Evolutionary conservation across 2,888 invertebrate genomes (phyloP).

Genomic region (Crepidodera aurea): DNA sequence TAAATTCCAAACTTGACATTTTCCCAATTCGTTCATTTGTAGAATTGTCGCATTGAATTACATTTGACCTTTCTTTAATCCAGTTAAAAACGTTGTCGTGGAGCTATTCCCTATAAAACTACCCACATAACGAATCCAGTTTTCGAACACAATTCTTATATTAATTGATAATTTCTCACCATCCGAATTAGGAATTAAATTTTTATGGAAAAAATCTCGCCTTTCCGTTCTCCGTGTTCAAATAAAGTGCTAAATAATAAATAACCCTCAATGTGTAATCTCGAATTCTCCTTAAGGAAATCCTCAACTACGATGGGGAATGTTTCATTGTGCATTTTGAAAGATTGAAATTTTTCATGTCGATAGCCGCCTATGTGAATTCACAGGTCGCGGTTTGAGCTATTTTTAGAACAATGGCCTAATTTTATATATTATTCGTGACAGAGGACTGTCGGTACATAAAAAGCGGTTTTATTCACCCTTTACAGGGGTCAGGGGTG

Average conservation of each 20-base stretch:
- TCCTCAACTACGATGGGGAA: not conserved
- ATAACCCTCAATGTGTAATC: not conserved
- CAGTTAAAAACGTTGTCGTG: no score
- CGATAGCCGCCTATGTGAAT: slow-evolving; percentile 22
- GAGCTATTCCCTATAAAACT: no score
- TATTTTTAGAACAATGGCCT: slow-evolving; percentile 41
- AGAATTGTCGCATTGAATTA: no score
- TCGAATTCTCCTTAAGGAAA: not conserved
- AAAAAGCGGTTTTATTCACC: slow-evolving; percentile 22
- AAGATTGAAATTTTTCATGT: slow-evolving; percentile 17
- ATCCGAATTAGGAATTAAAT: not conserved
- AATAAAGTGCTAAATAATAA: not conserved
- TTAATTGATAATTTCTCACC: no score
- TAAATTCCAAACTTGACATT: no score
- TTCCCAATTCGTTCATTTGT: no score
- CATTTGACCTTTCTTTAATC: no score
- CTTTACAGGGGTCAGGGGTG: not conserved
- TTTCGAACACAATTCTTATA: no score
- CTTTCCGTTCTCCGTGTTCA: not conserved
- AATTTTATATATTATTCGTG: slow-evolving; percentile 40
- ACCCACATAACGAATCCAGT: no score
- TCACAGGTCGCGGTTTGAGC: slow-evolving; percentile 31
- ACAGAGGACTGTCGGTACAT: slow-evolving; percentile 27
- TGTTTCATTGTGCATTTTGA: slow-evolving; percentile 19
- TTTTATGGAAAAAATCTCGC: not conserved